A percentile compares a stretch with the other conserved stretches of the same genome.
Conservation (phyloP, 2,797 vertebrate species). For the Choloepus didactylus region DNA sequence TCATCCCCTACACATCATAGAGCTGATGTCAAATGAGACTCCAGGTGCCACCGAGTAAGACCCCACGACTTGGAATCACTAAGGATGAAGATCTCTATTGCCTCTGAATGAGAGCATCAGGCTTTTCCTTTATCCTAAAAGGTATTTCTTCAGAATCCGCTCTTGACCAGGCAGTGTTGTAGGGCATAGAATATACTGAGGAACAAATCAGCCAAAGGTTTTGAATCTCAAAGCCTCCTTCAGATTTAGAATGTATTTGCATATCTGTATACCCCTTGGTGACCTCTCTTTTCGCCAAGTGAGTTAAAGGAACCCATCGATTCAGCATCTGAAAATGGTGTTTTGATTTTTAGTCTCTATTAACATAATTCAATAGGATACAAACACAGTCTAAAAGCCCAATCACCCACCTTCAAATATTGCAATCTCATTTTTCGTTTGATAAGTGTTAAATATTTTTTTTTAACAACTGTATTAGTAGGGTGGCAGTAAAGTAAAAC, state of each 20-base stretch:
- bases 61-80: no score
- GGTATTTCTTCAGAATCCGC: background rate
- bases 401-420: no score
- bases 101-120: fast-evolving
- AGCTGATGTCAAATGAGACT: no score
- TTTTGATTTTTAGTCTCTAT: background rate
- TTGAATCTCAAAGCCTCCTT: background rate
- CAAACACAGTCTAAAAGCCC: background rate
- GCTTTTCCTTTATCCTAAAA: fast-evolving
- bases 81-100: no score
- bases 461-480: background rate
- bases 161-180: background rate
- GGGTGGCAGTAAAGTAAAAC: background rate
- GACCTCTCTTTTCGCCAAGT: background rate
- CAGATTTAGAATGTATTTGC: background rate
- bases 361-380: background rate
- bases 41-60: background rate
- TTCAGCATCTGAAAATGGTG: background rate
- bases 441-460: background rate
- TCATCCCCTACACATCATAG: background rate
- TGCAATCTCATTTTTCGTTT: background rate
- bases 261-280: background rate
- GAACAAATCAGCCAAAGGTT: background rate
- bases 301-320: background rate
- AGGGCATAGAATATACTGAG: no score